Conservation (phyloP, 2,113 vertebrate species). For the Gallinago media region DNA sequence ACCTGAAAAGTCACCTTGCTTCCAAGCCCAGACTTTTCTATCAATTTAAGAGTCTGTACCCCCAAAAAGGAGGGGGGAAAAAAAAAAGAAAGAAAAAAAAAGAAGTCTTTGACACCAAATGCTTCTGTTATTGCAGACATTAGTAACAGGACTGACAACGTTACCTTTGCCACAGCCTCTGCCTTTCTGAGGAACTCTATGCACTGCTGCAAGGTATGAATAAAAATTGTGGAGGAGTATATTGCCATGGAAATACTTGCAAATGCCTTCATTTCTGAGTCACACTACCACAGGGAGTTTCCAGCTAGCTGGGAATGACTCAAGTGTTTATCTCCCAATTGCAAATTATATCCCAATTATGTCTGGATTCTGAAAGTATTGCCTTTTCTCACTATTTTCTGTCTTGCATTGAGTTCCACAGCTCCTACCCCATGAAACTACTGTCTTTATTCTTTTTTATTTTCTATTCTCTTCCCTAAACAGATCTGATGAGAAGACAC, state of each 20-base stretch:
- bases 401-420: neutral
- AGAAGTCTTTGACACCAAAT: neutral
- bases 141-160: neutral
- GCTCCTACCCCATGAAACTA: neutral
- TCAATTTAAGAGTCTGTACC: neutral
- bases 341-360: constrained; percentile 18
- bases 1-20: neutral
- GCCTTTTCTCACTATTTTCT: neutral
- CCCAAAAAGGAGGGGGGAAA: neutral
- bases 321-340: constrained; percentile 15
- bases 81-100: too few relatives aligned
- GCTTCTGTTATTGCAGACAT: neutral
- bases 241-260: constrained; percentile 52
- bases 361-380: constrained; percentile 4
- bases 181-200: neutral
- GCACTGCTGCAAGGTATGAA: neutral
- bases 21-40: neutral
- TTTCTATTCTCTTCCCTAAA: neutral
- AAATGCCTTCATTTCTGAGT: constrained; percentile 48
- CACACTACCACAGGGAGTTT: constrained; percentile 42
- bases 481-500: neutral
- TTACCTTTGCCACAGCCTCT: neutral
- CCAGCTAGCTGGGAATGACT: constrained; percentile 37
- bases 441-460: neutral
- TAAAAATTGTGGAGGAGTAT: neutral